phyloP scores from a whole-genome alignment of 2,797 vertebrate genomes.

The Pantherophis vulpinus region DNA sequence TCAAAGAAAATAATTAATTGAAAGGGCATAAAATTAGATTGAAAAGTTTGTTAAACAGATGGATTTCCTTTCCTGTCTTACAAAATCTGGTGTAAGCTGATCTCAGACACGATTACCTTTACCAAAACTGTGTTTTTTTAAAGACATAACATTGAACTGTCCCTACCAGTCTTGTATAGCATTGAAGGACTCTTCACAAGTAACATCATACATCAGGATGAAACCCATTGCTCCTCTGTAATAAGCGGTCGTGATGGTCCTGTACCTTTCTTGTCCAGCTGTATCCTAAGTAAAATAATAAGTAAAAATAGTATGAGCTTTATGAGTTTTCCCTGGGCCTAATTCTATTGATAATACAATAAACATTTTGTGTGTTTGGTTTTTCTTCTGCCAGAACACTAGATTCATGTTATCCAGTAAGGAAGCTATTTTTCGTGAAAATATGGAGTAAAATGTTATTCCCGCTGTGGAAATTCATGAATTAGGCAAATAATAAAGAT shows the following conservation, averaged over 20 bases:
- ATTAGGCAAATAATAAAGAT: neutral
- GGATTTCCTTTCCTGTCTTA: neutral
- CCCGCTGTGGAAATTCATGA: neutral
- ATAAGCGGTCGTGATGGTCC: slow-evolving; percentile 95
- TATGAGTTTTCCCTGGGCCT: neutral
- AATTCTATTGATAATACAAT: neutral
- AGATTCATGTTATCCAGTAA: neutral
- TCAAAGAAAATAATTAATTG: neutral
- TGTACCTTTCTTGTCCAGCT: slow-evolving; percentile 93
- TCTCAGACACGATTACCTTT: neutral
- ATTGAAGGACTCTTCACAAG: slow-evolving; percentile 92
- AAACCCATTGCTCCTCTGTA: slow-evolving; percentile 96
- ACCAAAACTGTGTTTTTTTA: neutral
- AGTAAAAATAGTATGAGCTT: slow-evolving; percentile 29
- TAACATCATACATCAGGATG: slow-evolving; percentile 96
- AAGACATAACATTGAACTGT: neutral
- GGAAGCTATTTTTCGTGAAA: neutral
- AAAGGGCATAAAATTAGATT: neutral
- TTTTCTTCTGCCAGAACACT: neutral
- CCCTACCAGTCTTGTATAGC: slow-evolving; percentile 89
- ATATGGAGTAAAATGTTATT: neutral
- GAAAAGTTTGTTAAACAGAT: neutral
- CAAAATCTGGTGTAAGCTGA: neutral
- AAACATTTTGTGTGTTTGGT: neutral
- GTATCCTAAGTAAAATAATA: slow-evolving; percentile 81